Evolutionary conservation across 2,797 vertebrate species (phyloP), one percentile per base, ranked within the genome.

Genomic region (Limnodromus scolopaceus): DNA sequence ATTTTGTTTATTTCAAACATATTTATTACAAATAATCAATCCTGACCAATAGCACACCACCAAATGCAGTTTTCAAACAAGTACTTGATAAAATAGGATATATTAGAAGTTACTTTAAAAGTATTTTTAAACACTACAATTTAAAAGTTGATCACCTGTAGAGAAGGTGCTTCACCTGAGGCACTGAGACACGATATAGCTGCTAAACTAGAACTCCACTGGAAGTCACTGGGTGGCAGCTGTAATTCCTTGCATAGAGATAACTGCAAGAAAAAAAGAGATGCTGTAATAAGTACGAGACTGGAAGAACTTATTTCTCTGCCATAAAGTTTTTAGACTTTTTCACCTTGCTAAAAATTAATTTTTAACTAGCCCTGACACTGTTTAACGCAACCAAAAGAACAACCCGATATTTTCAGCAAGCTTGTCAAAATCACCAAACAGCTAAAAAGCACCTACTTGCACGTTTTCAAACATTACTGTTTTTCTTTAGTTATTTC

Each of bases 161-260:
- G 97, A 11, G 98, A 94, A 34, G 98, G 95, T 1, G 95, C 82
- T 77, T 99, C 98, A 89, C 99, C 95, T 2, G 98, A 96, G 20
- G 81, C 38, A 49, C 63, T 60, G 4, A 97, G 83, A 27, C 97
- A 98, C 32, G 98, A 97, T 69, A 99, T 78, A 28, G 99, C 99
- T 78, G 99, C 98, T n/a, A 99, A 98, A 92, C 98, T 98, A 16
- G 99, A 98, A 2, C 96, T 98, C 97, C 98, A 98, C 1, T 91
- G 97, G 92, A 97, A 98, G 60, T 99, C 98, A 78, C 99, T 99
- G 93, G 97, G 95, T 32, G 99, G 99, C 58, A 99, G 97, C 97
- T 99, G 99, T 51, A 99, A 98, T 78, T 99, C 99, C 96, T 99
- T 99, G 95, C 99, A 99, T 36, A 99, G 98, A 6, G 99, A 99